These are phyloP conservation scores for Kryptopterus vitreolus DNA, from an alignment of 2,797 vertebrate species.

Conservation along the genomic window DNA sequence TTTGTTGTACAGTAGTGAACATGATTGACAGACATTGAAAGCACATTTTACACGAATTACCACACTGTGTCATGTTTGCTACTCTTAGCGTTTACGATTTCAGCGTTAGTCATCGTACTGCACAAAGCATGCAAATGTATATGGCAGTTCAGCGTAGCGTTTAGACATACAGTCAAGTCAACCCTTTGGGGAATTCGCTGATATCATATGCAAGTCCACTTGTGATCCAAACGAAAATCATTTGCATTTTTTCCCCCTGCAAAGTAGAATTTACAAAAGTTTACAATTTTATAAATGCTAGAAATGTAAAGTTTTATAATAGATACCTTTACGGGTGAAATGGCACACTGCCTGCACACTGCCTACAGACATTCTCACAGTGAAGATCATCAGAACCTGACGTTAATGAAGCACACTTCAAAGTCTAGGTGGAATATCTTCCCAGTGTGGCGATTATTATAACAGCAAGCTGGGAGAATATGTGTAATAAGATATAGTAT, in stretches of 20 bases:
- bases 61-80: neutral
- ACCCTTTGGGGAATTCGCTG: neutral
- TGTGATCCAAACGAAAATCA: neutral
- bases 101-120: neutral
- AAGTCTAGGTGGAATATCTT: no score
- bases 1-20: conserved; percentile 12
- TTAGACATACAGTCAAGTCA: neutral
- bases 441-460: no score
- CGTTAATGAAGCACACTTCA: no score
- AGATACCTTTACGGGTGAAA: no score
- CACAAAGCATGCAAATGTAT: neutral
- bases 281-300: no score
- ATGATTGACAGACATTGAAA: conserved; percentile 8
- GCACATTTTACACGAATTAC: neutral
- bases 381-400: no score
- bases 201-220: neutral
- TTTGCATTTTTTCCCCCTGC: neutral
- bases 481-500: no score
- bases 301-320: no score
- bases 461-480: no score
- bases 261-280: no score
- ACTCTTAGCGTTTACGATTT: neutral
- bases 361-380: no score
- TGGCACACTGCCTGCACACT: no score
- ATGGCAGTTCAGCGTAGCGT: neutral